These are phyloP conservation scores for Pseudopodoces humilis DNA, from an alignment of 2,113 vertebrate genomes.

Conservation along the genomic window DNA sequence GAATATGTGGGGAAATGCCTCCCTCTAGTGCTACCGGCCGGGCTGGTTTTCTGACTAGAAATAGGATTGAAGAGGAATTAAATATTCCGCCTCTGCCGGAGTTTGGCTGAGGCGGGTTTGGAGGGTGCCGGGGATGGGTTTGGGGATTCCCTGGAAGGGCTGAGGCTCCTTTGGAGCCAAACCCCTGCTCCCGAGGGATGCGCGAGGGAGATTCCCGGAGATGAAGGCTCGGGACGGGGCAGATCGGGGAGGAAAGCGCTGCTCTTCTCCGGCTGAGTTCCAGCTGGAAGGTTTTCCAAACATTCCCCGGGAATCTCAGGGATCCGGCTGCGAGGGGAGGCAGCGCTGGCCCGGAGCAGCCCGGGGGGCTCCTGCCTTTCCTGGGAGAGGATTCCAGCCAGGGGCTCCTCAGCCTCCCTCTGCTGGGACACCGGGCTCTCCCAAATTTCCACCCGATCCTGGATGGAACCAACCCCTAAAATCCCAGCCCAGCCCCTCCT, in stretches of 20 bases:
- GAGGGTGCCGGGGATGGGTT: neutral
- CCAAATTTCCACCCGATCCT: fast-evolving
- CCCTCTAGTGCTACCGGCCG: conserved; percentile 23
- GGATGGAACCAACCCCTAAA: fast-evolving
- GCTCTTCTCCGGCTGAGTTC: neutral
- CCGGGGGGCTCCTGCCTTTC: neutral
- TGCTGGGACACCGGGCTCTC: fast-evolving
- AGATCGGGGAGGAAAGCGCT: neutral
- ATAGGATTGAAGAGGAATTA: no score
- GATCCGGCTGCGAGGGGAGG: fast-evolving
- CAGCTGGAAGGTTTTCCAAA: neutral
- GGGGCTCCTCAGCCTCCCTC: fast-evolving
- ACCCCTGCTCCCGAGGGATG: neutral
- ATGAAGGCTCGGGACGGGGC: neutral
- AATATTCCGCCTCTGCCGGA: fast-evolving
- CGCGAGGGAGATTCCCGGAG: neutral
- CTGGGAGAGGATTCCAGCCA: fast-evolving
- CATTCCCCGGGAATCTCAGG: fast-evolving
- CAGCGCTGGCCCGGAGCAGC: neutral
- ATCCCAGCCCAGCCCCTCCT: neutral
- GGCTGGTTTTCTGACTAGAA: no score
- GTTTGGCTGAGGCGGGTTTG: fast-evolving
- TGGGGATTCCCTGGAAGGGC: neutral
- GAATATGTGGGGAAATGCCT: neutral
- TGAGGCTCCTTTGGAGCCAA: neutral